Base-by-base conservation (phyloP, 1,140 invertebrate species). In the Andrena cerasifolii region DNA sequence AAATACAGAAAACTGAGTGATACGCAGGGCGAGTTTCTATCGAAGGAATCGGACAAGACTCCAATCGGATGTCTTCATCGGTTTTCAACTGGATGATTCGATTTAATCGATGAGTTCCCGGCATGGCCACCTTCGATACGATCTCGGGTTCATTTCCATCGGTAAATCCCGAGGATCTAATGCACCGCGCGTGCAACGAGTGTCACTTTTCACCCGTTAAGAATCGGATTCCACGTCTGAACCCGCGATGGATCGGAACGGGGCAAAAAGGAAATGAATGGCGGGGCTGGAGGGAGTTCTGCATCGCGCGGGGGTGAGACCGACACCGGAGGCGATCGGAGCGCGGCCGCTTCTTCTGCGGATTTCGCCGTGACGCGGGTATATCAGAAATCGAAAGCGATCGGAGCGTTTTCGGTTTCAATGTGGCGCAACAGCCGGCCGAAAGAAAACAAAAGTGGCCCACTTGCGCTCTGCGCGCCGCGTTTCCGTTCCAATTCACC, bases 361-460 rank as follows among this genome's bases (percentile, higher is more conserved):
- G 45, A 31, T 47, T 21, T 71, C 63, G 33, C 47, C 62, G 3
- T 10, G 62, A 54, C 62, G 67, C 53, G 56, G 68, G 59, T 63
- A 79, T 73, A 88, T 84, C 82, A 75, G 87, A 89, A 82, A 90
- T 83, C 79, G 89, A 90, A 84, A 90, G 89, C 89, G 89, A 85
- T 89, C 87, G 56, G 77, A 18, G 73, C 84, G 80, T 89, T 87
- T n/a, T 89, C 87, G 79, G 75, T 88, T 86, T 66, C 81, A 78
- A 31, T 70, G 77, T 77, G n/a, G 63, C 3, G 18, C 43, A 76
- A 45, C 28, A 26, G 8, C 0, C 21, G 49, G 36, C 24, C 61
- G 71, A 83, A 84, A 59, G 63, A 83, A 72, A 70, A 63, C 74
- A 74, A 72, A 73, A 70, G 62, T 82, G 66, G 65, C 26, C 18